These are phyloP conservation scores for Caranx melampygus DNA, from an alignment of 2,113 vertebrate species.

Conservation along the genomic window DNA sequence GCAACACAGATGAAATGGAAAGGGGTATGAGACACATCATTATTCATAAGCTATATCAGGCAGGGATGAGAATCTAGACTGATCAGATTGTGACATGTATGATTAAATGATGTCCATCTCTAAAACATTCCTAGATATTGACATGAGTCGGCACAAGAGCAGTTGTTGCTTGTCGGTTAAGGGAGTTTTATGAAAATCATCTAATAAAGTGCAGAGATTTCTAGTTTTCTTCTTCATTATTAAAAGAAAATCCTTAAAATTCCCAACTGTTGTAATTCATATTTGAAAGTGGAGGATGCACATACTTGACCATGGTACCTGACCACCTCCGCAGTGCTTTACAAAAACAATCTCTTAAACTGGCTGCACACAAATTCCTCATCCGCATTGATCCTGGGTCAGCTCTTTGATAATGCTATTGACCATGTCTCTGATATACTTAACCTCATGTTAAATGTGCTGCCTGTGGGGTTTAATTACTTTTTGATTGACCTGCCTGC, in stretches of 20 bases:
- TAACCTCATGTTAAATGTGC: slow-evolving; percentile 27
- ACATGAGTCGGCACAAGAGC: background rate
- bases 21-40: background rate
- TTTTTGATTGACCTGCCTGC: slow-evolving; percentile 20
- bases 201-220: background rate
- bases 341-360: background rate
- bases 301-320: background rate
- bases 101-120: background rate
- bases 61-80: background rate
- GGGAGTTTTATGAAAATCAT: background rate
- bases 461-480: background rate
- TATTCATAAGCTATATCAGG: background rate
- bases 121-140: background rate
- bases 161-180: background rate
- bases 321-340: slow-evolving; percentile 1
- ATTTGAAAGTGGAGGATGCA: slow-evolving; percentile 7
- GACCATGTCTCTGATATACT: slow-evolving; percentile 13
- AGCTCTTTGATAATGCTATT: slow-evolving; percentile 18
- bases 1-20: background rate
- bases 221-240: slow-evolving; percentile 1
- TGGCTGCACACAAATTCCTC: background rate
- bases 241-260: background rate
- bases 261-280: background rate
- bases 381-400: slow-evolving; percentile 18
- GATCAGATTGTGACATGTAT: background rate